Percentiles rank a stretch among this genome's conserved stretches.
These are phyloP conservation scores for Unio delphinus DNA, from an alignment of 2,888 invertebrate species.

Conservation along the genomic window DNA sequence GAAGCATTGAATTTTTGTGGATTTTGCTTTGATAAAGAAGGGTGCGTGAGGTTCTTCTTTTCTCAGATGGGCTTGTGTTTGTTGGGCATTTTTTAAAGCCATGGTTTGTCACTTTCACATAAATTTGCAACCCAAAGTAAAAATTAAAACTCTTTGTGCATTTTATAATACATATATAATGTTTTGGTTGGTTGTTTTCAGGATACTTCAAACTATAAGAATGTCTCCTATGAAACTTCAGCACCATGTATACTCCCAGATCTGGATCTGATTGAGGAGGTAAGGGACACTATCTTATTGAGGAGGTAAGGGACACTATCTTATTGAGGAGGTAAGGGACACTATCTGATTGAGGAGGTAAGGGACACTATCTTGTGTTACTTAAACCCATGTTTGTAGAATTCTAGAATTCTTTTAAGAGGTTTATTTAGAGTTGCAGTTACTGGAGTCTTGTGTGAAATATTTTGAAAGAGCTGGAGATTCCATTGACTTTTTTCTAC, in stretches of 20 bases:
- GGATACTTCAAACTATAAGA: slow-evolving; percentile 50
- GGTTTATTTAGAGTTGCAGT: too few relatives aligned
- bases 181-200: slow-evolving; percentile 16
- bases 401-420: not conserved
- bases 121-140: too few relatives aligned
- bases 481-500: too few relatives aligned
- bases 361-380: slow-evolving; percentile 2
- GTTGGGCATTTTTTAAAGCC: too few relatives aligned
- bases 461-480: too few relatives aligned
- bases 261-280: slow-evolving; percentile 81
- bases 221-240: slow-evolving; percentile 74
- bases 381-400: not conserved
- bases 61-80: too few relatives aligned
- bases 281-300: slow-evolving; percentile 66
- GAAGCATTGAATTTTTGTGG: too few relatives aligned
- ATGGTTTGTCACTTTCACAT: too few relatives aligned
- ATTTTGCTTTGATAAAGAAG: too few relatives aligned
- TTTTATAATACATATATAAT: not conserved
- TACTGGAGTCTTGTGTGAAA: too few relatives aligned
- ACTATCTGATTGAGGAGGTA: slow-evolving; percentile 80
- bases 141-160: too few relatives aligned
- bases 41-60: too few relatives aligned
- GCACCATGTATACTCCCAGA: slow-evolving; percentile 92
- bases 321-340: slow-evolving; percentile 78
- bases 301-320: not conserved